Evolutionary conservation across 2,888 invertebrate species (phyloP).

Genomic region (Caenorhabditis parvicauda): DNA sequence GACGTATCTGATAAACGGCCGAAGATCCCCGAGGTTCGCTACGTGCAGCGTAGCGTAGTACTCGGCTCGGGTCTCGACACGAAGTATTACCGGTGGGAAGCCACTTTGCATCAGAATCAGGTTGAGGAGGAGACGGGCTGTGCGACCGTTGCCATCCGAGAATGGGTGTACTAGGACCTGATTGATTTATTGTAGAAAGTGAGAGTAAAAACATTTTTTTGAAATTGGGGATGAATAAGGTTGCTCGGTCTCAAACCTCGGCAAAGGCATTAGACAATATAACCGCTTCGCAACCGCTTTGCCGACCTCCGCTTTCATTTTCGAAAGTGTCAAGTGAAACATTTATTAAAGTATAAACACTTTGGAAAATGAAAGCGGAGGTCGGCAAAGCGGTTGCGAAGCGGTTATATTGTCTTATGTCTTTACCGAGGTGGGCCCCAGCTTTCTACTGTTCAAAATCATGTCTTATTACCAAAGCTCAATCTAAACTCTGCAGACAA

Average conservation of each 20-base stretch:
- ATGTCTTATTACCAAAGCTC: too few species aligned
- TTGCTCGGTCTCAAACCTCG: too few species aligned
- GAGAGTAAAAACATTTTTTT: too few species aligned
- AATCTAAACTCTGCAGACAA: too few species aligned
- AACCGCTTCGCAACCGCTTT: not conserved
- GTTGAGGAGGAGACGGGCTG: conserved; percentile 91
- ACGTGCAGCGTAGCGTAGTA: conserved; percentile 82
- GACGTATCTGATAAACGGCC: conserved; percentile 93
- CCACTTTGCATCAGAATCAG: conserved; percentile 88
- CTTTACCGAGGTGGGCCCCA: too few species aligned
- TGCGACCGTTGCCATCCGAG: conserved; percentile 92
- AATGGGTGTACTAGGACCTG: conserved; percentile 88
- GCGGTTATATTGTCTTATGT: too few species aligned
- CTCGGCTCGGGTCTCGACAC: conserved; percentile 50
- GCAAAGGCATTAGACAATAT: too few species aligned
- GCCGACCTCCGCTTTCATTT: not conserved
- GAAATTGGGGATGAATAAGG: not conserved
- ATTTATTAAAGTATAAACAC: too few species aligned
- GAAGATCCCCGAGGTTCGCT: conserved; percentile 88
- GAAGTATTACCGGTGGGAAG: conserved; percentile 79
- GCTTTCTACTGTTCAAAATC: too few species aligned
- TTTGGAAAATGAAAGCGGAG: too few species aligned
- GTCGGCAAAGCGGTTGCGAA: too few species aligned
- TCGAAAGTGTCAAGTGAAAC: too few species aligned
- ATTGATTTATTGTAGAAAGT: not conserved